phyloP scores from a whole-genome alignment of 2,888 invertebrate species.

The Allolobophora icterica region DNA sequence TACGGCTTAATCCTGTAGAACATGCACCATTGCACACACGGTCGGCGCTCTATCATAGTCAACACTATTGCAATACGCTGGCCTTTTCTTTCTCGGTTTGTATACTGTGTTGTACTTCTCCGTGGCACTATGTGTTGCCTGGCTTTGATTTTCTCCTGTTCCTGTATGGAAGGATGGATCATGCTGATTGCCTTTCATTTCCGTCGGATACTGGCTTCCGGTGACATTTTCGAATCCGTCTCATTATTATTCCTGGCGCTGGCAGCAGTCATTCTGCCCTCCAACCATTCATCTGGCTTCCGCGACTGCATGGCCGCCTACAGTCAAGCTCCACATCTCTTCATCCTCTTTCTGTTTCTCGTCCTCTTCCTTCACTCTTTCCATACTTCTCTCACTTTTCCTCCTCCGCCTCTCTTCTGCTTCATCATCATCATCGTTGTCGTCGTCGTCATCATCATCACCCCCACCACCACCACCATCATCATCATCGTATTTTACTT shows the following conservation, averaged over 20 bases:
- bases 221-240: background rate
- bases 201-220: constrained; percentile 3
- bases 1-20: background rate
- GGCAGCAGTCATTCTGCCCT: background rate
- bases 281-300: background rate
- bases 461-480: too few species aligned
- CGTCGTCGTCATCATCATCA: too few species aligned
- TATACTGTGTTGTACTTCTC: background rate
- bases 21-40: background rate
- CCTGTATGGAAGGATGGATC: background rate
- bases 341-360: background rate
- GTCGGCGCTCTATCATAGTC: background rate
- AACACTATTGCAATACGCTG: background rate
- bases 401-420: too few species aligned
- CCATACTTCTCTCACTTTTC: background rate
- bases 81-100: background rate
- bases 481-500: too few species aligned
- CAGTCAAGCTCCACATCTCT: background rate
- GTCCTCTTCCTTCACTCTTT: background rate
- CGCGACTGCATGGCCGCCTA: background rate
- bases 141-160: background rate
- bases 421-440: background rate
- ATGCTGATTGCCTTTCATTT: background rate
- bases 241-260: background rate
- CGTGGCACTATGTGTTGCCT: background rate